phyloP scores from a whole-genome alignment of 2,888 invertebrate genomes.

The Tenodera sinensis region DNA sequence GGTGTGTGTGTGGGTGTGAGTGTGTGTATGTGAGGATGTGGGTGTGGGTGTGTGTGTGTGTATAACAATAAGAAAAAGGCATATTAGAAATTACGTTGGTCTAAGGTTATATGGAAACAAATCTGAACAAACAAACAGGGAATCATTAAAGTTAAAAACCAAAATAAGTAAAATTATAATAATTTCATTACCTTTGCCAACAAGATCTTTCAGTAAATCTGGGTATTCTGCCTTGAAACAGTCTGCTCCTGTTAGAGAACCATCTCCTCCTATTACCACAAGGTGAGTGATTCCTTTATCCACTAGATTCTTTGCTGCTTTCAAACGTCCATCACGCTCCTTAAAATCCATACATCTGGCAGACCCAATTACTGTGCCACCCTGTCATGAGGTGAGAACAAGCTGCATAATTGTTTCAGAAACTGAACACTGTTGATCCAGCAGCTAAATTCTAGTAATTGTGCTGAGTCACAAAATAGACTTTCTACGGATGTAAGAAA shows the following conservation, averaged over 20 bases:
- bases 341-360: conserved; percentile 93
- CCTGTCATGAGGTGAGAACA: conserved; percentile 48
- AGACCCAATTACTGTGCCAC: conserved; percentile 98
- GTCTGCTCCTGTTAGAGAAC: conserved; percentile 95
- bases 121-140: too few relatives aligned
- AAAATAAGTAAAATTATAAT: background rate
- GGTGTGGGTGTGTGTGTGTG: too few relatives aligned
- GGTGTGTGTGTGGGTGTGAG: too few relatives aligned
- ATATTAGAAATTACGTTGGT: too few relatives aligned
- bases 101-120: too few relatives aligned
- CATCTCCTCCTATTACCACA: conserved; percentile 98
- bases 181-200: conserved; percentile 52
- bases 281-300: conserved; percentile 85
- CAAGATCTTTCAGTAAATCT: conserved; percentile 77
- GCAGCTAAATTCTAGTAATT: too few relatives aligned
- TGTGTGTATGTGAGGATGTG: too few relatives aligned
- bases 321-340: conserved; percentile 81
- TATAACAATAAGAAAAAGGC: too few relatives aligned
- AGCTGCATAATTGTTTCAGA: background rate
- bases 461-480: too few relatives aligned
- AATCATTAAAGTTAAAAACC: background rate
- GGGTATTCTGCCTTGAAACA: conserved; percentile 93
- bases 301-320: conserved; percentile 89
- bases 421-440: background rate
- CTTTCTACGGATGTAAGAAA: too few relatives aligned